phyloP scores from a whole-genome alignment of 2,888 invertebrate species.

The Scaptodrosophila latifasciaeformis region DNA sequence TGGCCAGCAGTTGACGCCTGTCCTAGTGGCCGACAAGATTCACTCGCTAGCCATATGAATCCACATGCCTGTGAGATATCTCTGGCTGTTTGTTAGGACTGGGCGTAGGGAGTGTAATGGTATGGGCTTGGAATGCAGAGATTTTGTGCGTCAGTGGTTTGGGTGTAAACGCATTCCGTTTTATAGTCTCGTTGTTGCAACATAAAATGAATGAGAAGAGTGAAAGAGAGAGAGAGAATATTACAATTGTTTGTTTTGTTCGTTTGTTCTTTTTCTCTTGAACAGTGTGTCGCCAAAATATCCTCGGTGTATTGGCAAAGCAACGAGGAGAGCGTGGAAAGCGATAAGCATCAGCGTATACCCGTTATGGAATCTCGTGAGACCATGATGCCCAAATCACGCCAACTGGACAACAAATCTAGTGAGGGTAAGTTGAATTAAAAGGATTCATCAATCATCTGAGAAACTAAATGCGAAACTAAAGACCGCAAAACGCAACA shows the following conservation, averaged over 20 bases:
- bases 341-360: constrained; percentile 83
- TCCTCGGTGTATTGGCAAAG: constrained; percentile 90
- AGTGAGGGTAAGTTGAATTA: constrained; percentile 69
- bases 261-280: constrained; percentile 28
- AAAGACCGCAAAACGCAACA: constrained; percentile 36
- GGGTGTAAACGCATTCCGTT: not conserved
- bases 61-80: not conserved
- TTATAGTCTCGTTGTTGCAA: constrained; percentile 1
- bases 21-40: no score
- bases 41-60: constrained; percentile 22
- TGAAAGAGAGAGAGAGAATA: no score
- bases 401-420: constrained; percentile 74
- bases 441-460: constrained; percentile 61
- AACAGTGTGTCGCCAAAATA: constrained; percentile 88
- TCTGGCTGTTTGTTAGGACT: not conserved
- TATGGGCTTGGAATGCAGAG: constrained; percentile 23
- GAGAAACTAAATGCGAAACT: constrained; percentile 9
- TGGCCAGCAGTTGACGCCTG: constrained; percentile 13
- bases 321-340: constrained; percentile 91
- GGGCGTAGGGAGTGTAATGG: not conserved
- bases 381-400: constrained; percentile 80
- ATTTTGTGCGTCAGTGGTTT: constrained; percentile 37
- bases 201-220: constrained; percentile 16
- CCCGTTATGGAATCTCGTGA: constrained; percentile 87
- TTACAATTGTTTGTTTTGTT: no score